phyloP scores from a whole-genome alignment of 2,113 vertebrate species.

The Crotophaga sulcirostris region DNA sequence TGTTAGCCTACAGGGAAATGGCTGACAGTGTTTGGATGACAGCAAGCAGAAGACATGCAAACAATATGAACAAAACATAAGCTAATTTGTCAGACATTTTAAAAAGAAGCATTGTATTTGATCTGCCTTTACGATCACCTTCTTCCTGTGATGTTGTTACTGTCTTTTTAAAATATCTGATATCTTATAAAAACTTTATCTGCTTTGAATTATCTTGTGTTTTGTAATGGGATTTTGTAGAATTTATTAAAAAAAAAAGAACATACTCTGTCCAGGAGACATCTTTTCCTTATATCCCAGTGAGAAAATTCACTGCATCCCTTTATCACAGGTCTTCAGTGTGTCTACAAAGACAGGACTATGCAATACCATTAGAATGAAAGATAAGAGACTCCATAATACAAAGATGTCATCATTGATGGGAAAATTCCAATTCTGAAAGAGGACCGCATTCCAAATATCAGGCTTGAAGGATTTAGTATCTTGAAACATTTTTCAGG shows the following conservation, averaged over 20 bases:
- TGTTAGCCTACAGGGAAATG: not conserved
- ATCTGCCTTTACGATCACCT: not conserved
- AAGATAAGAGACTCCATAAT: constrained; percentile 49
- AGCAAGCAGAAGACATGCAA: not conserved
- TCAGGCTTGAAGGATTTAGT: constrained; percentile 59
- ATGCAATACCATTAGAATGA: constrained; percentile 41
- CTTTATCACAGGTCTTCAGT: constrained; percentile 45
- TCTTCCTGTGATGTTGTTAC: not conserved
- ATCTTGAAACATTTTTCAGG: constrained; percentile 59
- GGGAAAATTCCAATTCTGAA: constrained; percentile 50
- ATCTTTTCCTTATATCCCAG: not conserved
- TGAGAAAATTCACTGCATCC: constrained; percentile 43
- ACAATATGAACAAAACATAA: not conserved
- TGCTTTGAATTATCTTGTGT: not conserved
- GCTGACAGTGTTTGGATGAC: not conserved
- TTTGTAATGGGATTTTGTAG: not conserved
- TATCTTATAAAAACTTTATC: not conserved
- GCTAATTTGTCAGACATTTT: not conserved
- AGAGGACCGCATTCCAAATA: constrained; percentile 50
- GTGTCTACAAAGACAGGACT: constrained; percentile 26
- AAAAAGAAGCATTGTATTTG: not conserved
- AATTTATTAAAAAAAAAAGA: not conserved
- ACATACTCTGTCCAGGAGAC: not conserved
- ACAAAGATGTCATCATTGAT: constrained; percentile 43
- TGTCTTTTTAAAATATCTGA: constrained; percentile 6